Base-by-base conservation (phyloP, 2,113 vertebrate genomes). In the Rynchops niger region DNA sequence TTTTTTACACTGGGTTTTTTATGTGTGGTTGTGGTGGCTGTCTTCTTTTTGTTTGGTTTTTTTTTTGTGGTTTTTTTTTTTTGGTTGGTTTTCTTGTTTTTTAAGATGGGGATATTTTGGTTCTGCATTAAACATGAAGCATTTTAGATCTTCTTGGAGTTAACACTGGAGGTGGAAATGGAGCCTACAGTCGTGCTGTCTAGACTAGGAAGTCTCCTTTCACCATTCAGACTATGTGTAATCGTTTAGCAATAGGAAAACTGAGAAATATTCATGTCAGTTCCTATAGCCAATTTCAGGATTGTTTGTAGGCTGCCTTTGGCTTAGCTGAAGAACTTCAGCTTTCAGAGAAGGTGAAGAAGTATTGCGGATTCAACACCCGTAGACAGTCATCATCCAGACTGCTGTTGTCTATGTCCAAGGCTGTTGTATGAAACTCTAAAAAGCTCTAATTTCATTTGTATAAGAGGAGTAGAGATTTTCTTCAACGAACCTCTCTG, bases 271-370 rank as follows among this genome's bases (percentile, higher is more conserved):
- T 58, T 95, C 84, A 38, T 96, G 62, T 91, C 89, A 30, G 78
- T 80, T 95, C 86, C 84, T 82, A 55, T 72, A 95, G 84, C 70
- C 53, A 93, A 65, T 91, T 95, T 89, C 84, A 76, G 73, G 70
- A 85, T 94, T 80, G 78, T 91, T 95, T 96, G 86, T 95, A 52
- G 96, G 94, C 91, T 91, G 84, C 36, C 81, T 87, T 89, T 95
- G 89, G 81, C 93, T 91, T 93, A 90, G 86, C 87, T 95, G 78
- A 87, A 86, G 91, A 92, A 30, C 89, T 89, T 88, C 59, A 80
- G 40, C 95, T 95, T 87, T 93, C 93, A 95, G 70, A 74, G 81
- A 89, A 49, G 61, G 89, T 69, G 56, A 91, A 84, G 81, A 22
- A 82, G 40, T 58, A 65, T 61, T 95, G 61, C 73, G 85, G 38